Percentiles rank a stretch among this genome's conserved stretches.
Conservation (phyloP, 2,113 vertebrate genomes). For the Grallaria varia region DNA sequence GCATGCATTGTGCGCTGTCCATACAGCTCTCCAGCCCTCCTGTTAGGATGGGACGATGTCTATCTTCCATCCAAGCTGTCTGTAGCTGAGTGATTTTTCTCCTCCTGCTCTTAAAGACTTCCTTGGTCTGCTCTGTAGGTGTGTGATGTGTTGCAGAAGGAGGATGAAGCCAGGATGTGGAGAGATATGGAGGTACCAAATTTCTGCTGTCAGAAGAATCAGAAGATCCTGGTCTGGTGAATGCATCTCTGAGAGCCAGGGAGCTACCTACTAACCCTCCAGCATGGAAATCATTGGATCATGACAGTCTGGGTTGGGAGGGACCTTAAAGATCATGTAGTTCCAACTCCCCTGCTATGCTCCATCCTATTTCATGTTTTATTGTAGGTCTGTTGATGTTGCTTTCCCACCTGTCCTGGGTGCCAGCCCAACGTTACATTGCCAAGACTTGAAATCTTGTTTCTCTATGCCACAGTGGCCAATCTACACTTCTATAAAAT, state of each 20-base stretch:
- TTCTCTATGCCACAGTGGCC: background rate
- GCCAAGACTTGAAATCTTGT: background rate
- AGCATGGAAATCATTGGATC: background rate
- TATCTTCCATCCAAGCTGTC: background rate
- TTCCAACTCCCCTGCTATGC: background rate
- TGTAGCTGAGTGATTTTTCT: background rate
- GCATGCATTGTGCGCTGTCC: background rate
- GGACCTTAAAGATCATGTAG: background rate
- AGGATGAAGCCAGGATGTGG: background rate
- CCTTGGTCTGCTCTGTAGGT: background rate
- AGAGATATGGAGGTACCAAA: background rate
- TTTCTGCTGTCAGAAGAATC: background rate
- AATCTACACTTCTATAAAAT: background rate
- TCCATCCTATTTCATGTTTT: background rate
- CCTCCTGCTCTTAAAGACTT: background rate
- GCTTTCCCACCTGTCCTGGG: background rate
- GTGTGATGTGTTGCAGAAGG: background rate
- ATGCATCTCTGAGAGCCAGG: background rate
- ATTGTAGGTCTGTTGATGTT: background rate
- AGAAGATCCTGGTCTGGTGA: background rate
- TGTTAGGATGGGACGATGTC: background rate
- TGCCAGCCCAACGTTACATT: background rate
- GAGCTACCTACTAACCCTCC: background rate
- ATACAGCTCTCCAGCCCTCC: background rate
- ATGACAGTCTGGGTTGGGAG: background rate